These are phyloP conservation scores for Temnothorax rugatulus DNA, from an alignment of 2,888 invertebrate species.

Conservation along the genomic window DNA sequence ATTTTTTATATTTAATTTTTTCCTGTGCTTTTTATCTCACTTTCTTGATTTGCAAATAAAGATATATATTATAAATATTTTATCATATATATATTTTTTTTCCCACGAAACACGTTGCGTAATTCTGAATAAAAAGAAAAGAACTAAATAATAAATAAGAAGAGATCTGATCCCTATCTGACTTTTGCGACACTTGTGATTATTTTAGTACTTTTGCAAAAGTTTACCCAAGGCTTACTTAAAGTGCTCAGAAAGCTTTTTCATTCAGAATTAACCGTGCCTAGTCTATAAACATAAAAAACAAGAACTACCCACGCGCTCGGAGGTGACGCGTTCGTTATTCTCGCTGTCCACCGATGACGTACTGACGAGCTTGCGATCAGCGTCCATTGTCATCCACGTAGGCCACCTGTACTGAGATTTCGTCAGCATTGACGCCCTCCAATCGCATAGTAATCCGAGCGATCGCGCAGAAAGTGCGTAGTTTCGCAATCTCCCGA, in stretches of 20 bases:
- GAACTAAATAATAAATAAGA: neutral
- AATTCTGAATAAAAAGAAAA: neutral
- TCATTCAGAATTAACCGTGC: slow-evolving; percentile 38
- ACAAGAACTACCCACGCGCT: slow-evolving; percentile 75
- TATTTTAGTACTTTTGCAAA: slow-evolving; percentile 24
- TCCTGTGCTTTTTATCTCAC: neutral
- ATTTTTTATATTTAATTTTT: neutral
- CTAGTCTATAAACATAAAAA: slow-evolving; percentile 58
- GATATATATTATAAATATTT: neutral
- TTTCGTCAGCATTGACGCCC: slow-evolving; percentile 51
- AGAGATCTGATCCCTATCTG: neutral
- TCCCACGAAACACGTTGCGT: neutral
- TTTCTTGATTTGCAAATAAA: neutral
- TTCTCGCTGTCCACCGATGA: slow-evolving; percentile 81
- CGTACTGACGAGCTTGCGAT: slow-evolving; percentile 78
- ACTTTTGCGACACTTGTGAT: neutral
- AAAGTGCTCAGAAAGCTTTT: slow-evolving; percentile 4
- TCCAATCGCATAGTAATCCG: slow-evolving; percentile 68
- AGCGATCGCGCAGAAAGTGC: neutral
- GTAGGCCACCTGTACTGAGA: slow-evolving; percentile 64
- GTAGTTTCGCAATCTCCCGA: slow-evolving; percentile 14
- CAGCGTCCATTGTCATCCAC: slow-evolving; percentile 79
- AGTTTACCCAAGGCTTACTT: slow-evolving; percentile 18
- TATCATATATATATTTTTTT: neutral
- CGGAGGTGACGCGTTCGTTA: slow-evolving; percentile 76